Evolutionary conservation across 2,888 invertebrate species (phyloP), one percentile per base, ranked within the genome.

Genomic region (Amorpha juglandis): DNA sequence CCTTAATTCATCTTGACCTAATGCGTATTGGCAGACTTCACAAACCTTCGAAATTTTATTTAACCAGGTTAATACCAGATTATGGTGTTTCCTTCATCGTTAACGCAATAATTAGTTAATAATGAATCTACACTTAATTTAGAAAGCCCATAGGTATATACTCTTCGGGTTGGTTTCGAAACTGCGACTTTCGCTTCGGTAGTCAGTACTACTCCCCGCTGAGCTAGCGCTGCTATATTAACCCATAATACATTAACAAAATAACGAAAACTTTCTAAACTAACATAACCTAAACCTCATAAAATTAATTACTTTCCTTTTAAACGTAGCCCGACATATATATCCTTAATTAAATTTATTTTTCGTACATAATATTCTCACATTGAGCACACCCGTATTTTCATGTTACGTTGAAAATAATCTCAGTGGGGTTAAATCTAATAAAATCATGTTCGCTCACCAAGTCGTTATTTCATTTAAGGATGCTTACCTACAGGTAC

Each of bases 391-490:
- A 58, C 38, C 38, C 58, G 16, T 14, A 55, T 47, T 58, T 48
- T 48, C 12, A 48, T 35, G 35, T 64, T 42, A 48, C 14, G 55
- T 64, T 64, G 35, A n/a, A 48, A 16, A 35, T 48, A 47, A 64
- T 58, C n/a, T 48, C 47, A 33, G 64, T 53, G 35, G 35, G 47
- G 45, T 63, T 45, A 63, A 66, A 66, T 66, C 45, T 66, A 66
- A 66, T 66, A 66, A 66, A 62, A 64, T 58, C 53, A 14, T 42
- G 62, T 67, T 58, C 42, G 45, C 62, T 64, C 58, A 63, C 58
- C 19, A 45, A 53, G 63, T 33, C 63, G 53, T 63, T 63, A 66
- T 66, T 63, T 63, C 52, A 62, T 63, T 45, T 47, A 52, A 63
- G 47, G 47, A 47, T 35, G 45, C 52, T 35, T 47, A 63, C 45